Evolutionary conservation across 30 jellyfish, hydroid and myxozoan genomes (phyloP).

Genomic region (Pseudorhiza aurosa): DNA sequence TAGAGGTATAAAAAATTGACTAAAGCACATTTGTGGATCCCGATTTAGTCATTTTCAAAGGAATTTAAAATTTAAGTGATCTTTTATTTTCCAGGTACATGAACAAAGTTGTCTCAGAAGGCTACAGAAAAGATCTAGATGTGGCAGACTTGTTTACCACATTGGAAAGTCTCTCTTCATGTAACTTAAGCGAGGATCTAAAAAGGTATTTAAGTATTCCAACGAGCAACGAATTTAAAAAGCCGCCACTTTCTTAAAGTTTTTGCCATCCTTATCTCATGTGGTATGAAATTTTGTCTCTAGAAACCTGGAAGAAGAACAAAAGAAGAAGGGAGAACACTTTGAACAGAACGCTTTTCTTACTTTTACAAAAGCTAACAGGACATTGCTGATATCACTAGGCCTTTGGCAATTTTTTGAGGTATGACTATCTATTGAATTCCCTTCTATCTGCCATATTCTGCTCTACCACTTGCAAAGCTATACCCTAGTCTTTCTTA

Average conservation of each 20-base stretch:
- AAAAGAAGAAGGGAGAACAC: neutral
- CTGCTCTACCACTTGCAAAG: too few species aligned
- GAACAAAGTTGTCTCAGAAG: conserved; percentile 24
- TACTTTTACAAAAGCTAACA: neutral
- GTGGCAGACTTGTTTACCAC: conserved; percentile 27
- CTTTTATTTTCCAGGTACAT: conserved; percentile 35
- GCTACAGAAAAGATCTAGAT: conserved; percentile 14
- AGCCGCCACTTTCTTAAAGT: too few species aligned
- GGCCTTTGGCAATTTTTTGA: neutral
- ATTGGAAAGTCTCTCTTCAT: conserved; percentile 10
- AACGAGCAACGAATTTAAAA: too few species aligned
- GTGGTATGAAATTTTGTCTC: too few species aligned
- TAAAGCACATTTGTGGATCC: too few species aligned
- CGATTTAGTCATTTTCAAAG: neutral
- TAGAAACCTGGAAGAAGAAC: neutral
- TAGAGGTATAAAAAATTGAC: too few species aligned
- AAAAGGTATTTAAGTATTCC: too few species aligned
- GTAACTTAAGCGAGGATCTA: neutral
- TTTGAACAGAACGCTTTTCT: neutral
- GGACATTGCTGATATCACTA: neutral
- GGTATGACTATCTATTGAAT: too few species aligned
- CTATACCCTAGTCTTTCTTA: too few species aligned
- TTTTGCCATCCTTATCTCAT: too few species aligned
- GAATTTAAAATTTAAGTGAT: neutral
- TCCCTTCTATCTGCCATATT: too few species aligned